Conservation (phyloP, 2,888 invertebrate species). For the Lasioglossum oenotherae region DNA sequence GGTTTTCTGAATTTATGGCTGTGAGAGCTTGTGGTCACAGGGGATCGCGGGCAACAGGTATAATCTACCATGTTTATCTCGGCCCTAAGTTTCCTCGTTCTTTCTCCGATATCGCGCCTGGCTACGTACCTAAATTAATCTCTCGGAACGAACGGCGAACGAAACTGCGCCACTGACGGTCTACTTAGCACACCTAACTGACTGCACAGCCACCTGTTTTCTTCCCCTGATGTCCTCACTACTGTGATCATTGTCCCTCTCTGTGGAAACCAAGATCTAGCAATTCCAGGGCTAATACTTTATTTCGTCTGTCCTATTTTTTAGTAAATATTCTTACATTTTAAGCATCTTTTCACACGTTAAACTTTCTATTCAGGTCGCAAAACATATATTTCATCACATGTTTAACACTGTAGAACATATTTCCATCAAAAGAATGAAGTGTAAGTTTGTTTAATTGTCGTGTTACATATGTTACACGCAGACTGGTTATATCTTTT, state of each 20-base stretch:
- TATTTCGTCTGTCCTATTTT: background rate
- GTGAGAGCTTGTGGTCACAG: constrained; percentile 44
- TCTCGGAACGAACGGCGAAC: constrained; percentile 32
- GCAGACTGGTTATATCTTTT: background rate
- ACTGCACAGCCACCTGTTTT: background rate
- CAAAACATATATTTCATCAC: too few species aligned
- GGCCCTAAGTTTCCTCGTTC: constrained; percentile 58
- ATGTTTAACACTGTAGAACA: too few species aligned
- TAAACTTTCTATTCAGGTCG: too few species aligned
- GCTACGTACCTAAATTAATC: constrained; percentile 53
- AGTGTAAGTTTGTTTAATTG: too few species aligned
- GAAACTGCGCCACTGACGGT: constrained; percentile 23
- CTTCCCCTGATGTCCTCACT: background rate
- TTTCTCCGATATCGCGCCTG: constrained; percentile 50
- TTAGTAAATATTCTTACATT: too few species aligned
- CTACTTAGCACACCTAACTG: constrained; percentile 22
- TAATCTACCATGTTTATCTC: constrained; percentile 65
- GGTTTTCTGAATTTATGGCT: constrained; percentile 67
- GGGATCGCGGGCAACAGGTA: constrained; percentile 64
- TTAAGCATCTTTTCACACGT: too few species aligned
- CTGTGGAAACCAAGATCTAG: background rate
- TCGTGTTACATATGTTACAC: background rate
- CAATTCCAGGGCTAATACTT: background rate
- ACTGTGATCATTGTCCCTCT: background rate
- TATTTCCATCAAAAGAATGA: too few species aligned